A percentile compares a stretch with the other conserved stretches of the same genome.
phyloP scores from a whole-genome alignment of 2,888 invertebrate genomes.

The Branchipolynoe longqiensis region DNA sequence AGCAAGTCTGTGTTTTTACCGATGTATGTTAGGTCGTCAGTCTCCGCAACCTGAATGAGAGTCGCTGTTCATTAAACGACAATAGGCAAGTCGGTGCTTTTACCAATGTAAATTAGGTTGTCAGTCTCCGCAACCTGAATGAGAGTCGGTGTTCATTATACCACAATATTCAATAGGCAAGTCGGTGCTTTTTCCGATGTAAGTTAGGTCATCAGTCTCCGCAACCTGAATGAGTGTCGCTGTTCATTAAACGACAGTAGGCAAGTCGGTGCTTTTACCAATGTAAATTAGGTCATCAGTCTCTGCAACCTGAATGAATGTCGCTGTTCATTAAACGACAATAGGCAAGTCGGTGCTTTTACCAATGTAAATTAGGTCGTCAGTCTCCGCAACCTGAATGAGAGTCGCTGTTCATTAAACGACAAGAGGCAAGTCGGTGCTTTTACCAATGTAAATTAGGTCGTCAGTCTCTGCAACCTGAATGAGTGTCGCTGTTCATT shows the following conservation, averaged over 20 bases:
- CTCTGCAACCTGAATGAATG: background rate
- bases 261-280: background rate
- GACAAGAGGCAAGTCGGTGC: background rate
- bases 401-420: background rate
- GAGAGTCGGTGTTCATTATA: background rate
- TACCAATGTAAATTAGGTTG: too few relatives aligned
- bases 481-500: background rate
- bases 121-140: background rate
- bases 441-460: too few relatives aligned
- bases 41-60: slow-evolving; percentile 49
- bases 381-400: slow-evolving; percentile 50
- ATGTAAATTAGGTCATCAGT: background rate
- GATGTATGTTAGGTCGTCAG: slow-evolving; percentile 26
- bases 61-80: background rate
- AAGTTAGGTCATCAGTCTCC: background rate
- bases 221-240: background rate
- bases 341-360: slow-evolving; percentile 11
- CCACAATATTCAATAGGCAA: background rate
- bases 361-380: slow-evolving; percentile 34
- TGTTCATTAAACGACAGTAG: background rate
- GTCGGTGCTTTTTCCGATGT: background rate
- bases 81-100: background rate
- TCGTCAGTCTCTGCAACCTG: background rate
- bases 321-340: too few relatives aligned
- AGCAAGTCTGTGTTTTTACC: slow-evolving; percentile 27